Base-by-base conservation (phyloP, 2,113 vertebrate species). In the Ophiodon elongatus region DNA sequence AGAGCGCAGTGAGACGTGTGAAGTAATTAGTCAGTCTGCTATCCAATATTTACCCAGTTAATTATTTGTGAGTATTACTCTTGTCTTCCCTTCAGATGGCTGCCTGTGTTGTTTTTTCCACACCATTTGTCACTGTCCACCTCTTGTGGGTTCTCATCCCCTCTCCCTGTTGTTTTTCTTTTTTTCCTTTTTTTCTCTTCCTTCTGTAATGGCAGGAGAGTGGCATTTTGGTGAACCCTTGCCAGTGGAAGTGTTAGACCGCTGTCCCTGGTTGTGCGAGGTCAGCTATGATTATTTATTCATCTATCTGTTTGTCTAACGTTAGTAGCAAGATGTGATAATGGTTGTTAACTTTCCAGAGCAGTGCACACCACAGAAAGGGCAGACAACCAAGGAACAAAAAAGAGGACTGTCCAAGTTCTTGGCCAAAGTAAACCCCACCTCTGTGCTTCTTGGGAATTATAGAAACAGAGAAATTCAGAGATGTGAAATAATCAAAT, bases 41-140 rank as follows among this genome's bases (percentile, higher is more conserved):
- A 93, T 95, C 92, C 92, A 95, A 95, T 95, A 95, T 96, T 95
- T 95, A 95, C 93, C 93, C 94, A 96, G 94, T 95, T 96, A 95
- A 96, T 95, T 95, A 96, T 96, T 95, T 95, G 93, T 94, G 94
- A 95, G 94, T 94, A 95, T 95, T 94, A 94, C 93, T 95, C 92
- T 93, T 94, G 93, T 95, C 93, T 93, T 94, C 92, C 93, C 89
- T 92, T 95, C 91, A 94, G 94, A 95, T 92, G 93, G 91, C 91
- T 93, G 94, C 93, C 89, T 93, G 82, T 93, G 92, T 92, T 94
- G 93, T 94, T 94, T 94, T 93, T 95, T 95, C 92, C 92, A 94
- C 93, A 91, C 90, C 94, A 94, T 95, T 95, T 93, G 92, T 95
- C 94, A 94, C 91, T 91, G 94, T 95, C 92, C 94, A 93, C 90